Percentiles rank a stretch among this genome's conserved stretches.
These are phyloP conservation scores for Phrynocephalus forsythii DNA, from an alignment of 2,797 vertebrate genomes.

Conservation along the genomic window DNA sequence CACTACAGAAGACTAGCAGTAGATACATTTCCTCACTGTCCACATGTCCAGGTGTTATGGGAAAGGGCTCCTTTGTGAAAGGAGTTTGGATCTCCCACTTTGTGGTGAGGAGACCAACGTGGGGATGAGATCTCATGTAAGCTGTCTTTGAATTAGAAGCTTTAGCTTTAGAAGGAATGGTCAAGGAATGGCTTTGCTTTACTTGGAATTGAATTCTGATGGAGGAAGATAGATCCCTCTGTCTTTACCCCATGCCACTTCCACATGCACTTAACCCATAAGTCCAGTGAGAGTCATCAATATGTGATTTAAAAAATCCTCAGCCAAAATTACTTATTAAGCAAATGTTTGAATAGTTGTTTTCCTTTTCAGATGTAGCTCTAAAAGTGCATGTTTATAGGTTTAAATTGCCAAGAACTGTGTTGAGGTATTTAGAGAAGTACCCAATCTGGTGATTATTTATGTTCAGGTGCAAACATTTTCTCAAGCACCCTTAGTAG, in stretches of 20 bases:
- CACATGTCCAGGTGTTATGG: neutral
- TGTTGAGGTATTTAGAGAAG: neutral
- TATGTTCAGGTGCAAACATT: neutral
- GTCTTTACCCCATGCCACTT: neutral
- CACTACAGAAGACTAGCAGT: neutral
- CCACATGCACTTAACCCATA: neutral
- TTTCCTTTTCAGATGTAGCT: neutral
- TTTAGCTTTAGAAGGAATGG: slow-evolving; percentile 18
- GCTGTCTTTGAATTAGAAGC: neutral
- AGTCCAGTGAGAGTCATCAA: neutral
- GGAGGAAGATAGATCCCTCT: neutral
- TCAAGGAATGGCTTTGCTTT: neutral
- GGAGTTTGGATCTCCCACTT: too few relatives aligned
- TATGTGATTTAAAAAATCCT: neutral
- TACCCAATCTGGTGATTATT: neutral
- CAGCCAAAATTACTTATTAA: neutral
- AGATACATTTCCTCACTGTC: neutral
- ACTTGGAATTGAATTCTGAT: neutral
- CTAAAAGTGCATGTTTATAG: neutral
- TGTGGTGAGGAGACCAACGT: neutral
- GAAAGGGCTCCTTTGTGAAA: neutral
- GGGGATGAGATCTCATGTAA: neutral
- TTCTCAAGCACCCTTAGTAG: too few relatives aligned
- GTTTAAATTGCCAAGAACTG: neutral
- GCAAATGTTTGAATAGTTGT: neutral